A percentile compares a stretch with the other conserved stretches of the same genome.
These are phyloP conservation scores for Orthonyx spaldingii DNA, from an alignment of 2,113 vertebrate species.

Conservation along the genomic window DNA sequence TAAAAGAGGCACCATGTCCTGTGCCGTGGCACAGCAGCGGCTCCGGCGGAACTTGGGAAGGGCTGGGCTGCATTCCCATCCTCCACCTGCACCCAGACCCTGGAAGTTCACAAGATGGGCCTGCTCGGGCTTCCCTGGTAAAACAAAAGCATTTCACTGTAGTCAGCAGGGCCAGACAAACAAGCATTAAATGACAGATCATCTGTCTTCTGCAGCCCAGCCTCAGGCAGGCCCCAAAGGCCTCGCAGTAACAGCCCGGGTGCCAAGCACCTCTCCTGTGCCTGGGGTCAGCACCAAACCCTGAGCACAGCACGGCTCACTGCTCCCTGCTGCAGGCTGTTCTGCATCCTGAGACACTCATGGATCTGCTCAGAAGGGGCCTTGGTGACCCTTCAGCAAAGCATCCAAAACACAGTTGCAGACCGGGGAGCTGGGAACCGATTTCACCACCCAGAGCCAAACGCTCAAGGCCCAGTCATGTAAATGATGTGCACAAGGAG, in stretches of 20 bases:
- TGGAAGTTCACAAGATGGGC: background rate
- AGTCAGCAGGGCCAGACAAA: background rate
- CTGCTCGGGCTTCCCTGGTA: background rate
- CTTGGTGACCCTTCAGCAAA: background rate
- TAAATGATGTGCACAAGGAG: background rate
- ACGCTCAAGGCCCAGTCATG: background rate
- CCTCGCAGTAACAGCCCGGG: background rate
- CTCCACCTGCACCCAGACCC: background rate
- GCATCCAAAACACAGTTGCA: background rate
- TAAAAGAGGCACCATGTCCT: background rate
- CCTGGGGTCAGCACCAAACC: background rate
- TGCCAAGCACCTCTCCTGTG: background rate
- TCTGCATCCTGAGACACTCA: background rate
- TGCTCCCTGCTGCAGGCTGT: background rate
- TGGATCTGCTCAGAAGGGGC: background rate
- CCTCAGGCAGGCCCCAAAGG: background rate
- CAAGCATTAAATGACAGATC: background rate
- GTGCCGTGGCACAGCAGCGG: background rate
- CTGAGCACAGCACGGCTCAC: background rate
- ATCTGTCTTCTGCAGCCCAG: background rate
- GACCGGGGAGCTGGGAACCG: background rate
- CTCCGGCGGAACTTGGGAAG: background rate
- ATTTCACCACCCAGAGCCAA: background rate
- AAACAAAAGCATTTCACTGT: background rate
- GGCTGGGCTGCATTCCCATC: background rate